Percentiles rank a stretch among this genome's conserved stretches.
Conservation (phyloP, 2,797 vertebrate genomes). For the Paramormyrops hopkinsi region DNA sequence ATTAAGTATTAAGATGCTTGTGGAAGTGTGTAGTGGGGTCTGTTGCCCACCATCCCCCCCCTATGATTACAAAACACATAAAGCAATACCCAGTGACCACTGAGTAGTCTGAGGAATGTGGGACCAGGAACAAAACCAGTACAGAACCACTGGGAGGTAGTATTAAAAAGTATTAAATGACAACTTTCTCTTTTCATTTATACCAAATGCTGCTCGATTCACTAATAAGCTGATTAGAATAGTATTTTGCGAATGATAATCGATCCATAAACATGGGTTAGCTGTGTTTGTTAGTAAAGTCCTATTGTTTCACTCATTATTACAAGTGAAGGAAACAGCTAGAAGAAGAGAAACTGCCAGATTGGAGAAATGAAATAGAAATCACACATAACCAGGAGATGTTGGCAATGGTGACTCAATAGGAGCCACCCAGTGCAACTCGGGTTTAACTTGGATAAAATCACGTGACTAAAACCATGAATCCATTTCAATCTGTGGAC, state of each 20-base stretch:
- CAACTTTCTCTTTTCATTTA: not conserved
- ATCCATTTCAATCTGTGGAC: not conserved
- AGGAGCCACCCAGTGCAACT: not conserved
- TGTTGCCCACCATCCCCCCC: not conserved
- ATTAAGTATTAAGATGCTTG: slow-evolving; percentile 2
- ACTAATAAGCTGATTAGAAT: not conserved
- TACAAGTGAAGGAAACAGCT: not conserved
- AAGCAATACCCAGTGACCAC: not conserved
- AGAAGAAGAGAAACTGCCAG: not conserved
- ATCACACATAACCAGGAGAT: not conserved
- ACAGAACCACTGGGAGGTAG: not conserved
- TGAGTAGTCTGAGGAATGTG: not conserved
- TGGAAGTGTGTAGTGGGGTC: not conserved
- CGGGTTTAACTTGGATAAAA: not conserved
- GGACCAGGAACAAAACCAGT: not conserved
- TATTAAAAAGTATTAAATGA: not conserved
- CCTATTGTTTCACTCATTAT: not conserved
- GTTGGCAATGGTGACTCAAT: not conserved
- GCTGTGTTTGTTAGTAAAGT: not conserved
- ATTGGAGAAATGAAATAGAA: not conserved
- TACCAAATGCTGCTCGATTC: not conserved
- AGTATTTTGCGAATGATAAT: not conserved
- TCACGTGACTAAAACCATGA: not conserved
- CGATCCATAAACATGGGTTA: not conserved
- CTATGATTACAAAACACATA: not conserved